A percentile compares a stretch with the other conserved stretches of the same genome.
phyloP scores from a whole-genome alignment of 2,888 invertebrate species.

The Himalopsyche japonica region DNA sequence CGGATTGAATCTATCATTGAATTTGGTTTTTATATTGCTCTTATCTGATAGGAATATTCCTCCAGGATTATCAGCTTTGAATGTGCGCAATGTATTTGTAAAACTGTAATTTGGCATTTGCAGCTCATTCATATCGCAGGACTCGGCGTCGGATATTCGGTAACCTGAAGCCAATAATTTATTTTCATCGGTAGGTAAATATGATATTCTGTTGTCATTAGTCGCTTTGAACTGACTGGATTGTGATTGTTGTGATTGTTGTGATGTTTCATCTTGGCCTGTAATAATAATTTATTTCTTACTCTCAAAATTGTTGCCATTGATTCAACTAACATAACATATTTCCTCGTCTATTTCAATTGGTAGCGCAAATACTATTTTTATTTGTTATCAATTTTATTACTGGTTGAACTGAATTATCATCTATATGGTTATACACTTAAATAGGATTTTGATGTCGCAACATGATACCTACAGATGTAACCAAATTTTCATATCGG shows the following conservation, averaged over 20 bases:
- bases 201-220: constrained; percentile 44
- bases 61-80: constrained; percentile 55
- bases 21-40: constrained; percentile 15
- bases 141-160: constrained; percentile 46
- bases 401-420: too few relatives aligned
- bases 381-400: too few relatives aligned
- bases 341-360: too few relatives aligned
- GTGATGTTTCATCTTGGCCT: constrained; percentile 38
- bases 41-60: constrained; percentile 5
- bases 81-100: constrained; percentile 60
- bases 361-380: too few relatives aligned
- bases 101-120: constrained; percentile 65
- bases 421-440: too few relatives aligned
- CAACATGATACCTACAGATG: too few relatives aligned
- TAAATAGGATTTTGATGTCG: too few relatives aligned
- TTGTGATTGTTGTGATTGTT: not conserved
- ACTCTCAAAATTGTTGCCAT: too few relatives aligned
- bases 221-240: constrained; percentile 10
- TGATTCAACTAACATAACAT: too few relatives aligned
- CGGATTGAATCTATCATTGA: constrained; percentile 12
- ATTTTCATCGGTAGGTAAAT: constrained; percentile 59
- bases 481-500: too few relatives aligned
- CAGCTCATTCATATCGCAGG: constrained; percentile 53
- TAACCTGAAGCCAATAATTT: constrained; percentile 56
- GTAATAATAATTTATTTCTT: not conserved